These are phyloP conservation scores for Cataglyphis cursor DNA, from an alignment of 2,888 invertebrate genomes.

Conservation along the genomic window DNA sequence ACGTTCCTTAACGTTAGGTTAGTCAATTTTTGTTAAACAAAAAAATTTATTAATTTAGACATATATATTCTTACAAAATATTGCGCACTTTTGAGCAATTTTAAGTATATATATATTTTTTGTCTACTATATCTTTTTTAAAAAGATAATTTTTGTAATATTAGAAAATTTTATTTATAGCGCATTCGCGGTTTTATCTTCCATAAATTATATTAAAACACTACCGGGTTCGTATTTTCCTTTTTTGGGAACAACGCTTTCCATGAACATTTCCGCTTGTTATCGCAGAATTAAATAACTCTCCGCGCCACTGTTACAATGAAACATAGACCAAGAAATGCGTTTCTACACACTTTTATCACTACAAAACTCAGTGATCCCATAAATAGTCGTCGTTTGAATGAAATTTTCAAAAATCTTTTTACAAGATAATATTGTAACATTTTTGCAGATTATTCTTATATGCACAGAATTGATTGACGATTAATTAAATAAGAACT, in stretches of 20 bases:
- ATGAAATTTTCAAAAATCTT: neutral
- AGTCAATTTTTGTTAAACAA: slow-evolving; percentile 8
- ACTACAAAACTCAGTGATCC: slow-evolving; percentile 21
- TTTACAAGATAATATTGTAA: neutral
- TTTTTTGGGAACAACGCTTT: slow-evolving; percentile 53
- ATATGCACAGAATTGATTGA: neutral
- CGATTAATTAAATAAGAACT: neutral
- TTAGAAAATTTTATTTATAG: slow-evolving; percentile 49
- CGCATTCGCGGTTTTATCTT: slow-evolving; percentile 47
- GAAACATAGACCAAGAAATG: slow-evolving; percentile 48
- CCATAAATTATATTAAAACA: slow-evolving; percentile 63
- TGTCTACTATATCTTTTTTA: slow-evolving; percentile 11
- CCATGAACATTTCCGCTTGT: slow-evolving; percentile 72
- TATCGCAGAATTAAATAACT: slow-evolving; percentile 73
- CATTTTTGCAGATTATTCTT: neutral
- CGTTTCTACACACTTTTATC: slow-evolving; percentile 21
- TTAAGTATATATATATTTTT: slow-evolving; percentile 22
- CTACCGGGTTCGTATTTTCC: slow-evolving; percentile 9
- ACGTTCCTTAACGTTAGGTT: neutral
- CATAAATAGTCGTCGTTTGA: slow-evolving; percentile 15
- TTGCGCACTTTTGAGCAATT: neutral
- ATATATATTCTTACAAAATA: slow-evolving; percentile 17
- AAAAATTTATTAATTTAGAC: slow-evolving; percentile 3
- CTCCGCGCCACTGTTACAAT: slow-evolving; percentile 57
- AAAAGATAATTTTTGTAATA: slow-evolving; percentile 10